These are phyloP conservation scores for Palloptera scutellata DNA, from an alignment of 2,888 invertebrate genomes.

Conservation along the genomic window DNA sequence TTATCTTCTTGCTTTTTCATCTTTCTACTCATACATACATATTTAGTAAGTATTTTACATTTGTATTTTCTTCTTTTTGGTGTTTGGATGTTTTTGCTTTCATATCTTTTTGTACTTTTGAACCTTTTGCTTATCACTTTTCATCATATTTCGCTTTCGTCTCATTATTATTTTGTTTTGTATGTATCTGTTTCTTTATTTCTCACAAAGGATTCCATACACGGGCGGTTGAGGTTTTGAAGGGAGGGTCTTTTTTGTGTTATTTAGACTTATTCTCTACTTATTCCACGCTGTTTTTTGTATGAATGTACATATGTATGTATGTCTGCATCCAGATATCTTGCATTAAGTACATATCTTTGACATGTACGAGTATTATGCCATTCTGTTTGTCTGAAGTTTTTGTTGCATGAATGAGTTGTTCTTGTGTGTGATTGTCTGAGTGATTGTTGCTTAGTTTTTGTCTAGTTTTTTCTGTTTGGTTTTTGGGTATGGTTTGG, in stretches of 20 bases:
- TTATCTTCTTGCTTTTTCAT: too few relatives aligned
- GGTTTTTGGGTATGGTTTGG: neutral
- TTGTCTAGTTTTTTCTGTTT: neutral
- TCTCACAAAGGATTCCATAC: slow-evolving; percentile 1
- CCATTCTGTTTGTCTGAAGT: neutral
- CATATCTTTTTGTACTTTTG: neutral
- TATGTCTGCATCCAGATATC: too few relatives aligned
- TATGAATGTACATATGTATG: too few relatives aligned
- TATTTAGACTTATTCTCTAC: too few relatives aligned
- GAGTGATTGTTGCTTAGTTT: neutral
- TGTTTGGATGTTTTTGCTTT: neutral
- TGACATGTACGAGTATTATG: neutral
- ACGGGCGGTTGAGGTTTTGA: neutral
- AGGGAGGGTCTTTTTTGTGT: neutral
- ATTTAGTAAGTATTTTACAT: neutral
- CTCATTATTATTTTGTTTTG: neutral
- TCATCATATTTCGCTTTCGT: slow-evolving; percentile 2
- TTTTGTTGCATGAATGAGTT: slow-evolving; percentile 15
- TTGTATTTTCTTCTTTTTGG: neutral
- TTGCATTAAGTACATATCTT: too few relatives aligned
- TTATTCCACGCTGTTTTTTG: too few relatives aligned
- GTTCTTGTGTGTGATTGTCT: neutral
- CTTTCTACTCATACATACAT: too few relatives aligned
- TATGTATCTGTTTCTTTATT: neutral
- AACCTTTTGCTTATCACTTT: neutral